These are phyloP conservation scores for Melanotaenia duboulayi DNA, from an alignment of 2,113 vertebrate species.

Conservation along the genomic window DNA sequence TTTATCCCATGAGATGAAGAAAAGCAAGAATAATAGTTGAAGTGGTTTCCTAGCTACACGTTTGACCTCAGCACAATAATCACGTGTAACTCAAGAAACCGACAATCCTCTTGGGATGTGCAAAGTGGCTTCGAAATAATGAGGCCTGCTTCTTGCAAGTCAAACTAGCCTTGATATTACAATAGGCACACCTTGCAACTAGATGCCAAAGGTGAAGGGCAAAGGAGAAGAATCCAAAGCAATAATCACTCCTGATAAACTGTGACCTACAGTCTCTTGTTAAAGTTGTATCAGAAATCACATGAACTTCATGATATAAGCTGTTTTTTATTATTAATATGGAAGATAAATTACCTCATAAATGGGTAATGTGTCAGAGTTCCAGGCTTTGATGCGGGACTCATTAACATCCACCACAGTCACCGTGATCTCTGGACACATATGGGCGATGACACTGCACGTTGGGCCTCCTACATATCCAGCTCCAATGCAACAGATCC, in stretches of 20 bases:
- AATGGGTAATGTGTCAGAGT: conserved; percentile 94
- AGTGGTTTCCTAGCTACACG: conserved; percentile 18
- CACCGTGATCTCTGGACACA: conserved; percentile 93
- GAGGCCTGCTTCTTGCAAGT: not conserved
- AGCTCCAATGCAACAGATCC: conserved; percentile 97
- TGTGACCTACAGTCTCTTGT: not conserved
- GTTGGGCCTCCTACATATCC: conserved; percentile 98
- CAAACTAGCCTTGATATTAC: not conserved
- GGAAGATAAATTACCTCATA: conserved; percentile 88
- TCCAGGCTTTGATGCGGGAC: conserved; percentile 96
- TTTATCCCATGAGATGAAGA: conserved; percentile 16
- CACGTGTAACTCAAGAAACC: not conserved
- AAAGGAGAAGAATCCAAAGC: not conserved
- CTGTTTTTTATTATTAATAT: not conserved
- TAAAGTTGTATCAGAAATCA: not conserved
- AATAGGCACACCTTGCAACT: not conserved
- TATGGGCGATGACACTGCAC: conserved; percentile 95
- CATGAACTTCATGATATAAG: too few species aligned
- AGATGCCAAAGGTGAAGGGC: not conserved
- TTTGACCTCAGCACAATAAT: not conserved
- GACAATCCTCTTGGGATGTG: not conserved
- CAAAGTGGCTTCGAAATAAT: not conserved
- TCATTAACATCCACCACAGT: conserved; percentile 94
- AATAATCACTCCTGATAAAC: not conserved
- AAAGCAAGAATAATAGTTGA: conserved; percentile 8